Evolutionary conservation across 2,113 vertebrate genomes (phyloP).

Genomic region (Vanacampus margaritifer): DNA sequence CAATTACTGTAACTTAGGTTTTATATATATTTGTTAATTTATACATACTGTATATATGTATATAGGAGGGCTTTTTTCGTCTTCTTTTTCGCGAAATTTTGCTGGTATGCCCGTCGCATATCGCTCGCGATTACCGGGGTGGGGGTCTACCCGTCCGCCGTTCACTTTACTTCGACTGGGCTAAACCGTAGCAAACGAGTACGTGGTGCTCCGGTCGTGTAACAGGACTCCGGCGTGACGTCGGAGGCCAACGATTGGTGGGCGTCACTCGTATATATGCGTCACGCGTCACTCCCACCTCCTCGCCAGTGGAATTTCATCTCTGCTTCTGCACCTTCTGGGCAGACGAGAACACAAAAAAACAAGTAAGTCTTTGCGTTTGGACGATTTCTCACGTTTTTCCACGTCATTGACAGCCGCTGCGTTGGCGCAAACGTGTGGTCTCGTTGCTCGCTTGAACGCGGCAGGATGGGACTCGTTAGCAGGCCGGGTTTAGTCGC

Average conservation of each 20-base stretch:
- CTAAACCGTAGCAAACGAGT: neutral
- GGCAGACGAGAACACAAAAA: conserved; percentile 78
- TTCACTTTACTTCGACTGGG: neutral
- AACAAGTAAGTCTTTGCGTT: conserved; percentile 74
- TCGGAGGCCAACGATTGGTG: conserved; percentile 74
- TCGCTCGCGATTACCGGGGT: neutral
- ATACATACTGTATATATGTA: too few species aligned
- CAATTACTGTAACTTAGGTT: too few species aligned
- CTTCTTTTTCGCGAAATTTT: too few species aligned
- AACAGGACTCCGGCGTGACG: conserved; percentile 74
- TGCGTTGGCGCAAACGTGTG: neutral
- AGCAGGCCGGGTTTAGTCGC: neutral
- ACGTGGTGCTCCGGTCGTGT: conserved; percentile 24
- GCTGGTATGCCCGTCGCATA: too few species aligned
- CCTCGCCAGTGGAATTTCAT: conserved; percentile 84
- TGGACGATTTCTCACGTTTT: neutral
- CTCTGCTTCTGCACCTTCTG: conserved; percentile 82
- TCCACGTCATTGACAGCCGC: neutral
- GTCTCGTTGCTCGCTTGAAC: neutral
- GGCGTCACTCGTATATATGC: conserved; percentile 77
- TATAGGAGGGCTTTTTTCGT: too few species aligned
- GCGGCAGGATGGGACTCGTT: neutral
- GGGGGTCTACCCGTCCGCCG: too few species aligned
- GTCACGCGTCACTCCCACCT: conserved; percentile 70
- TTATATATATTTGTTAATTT: too few species aligned